phyloP scores from a whole-genome alignment of 2,113 vertebrate species.

The Pachypanchax playfairii region DNA sequence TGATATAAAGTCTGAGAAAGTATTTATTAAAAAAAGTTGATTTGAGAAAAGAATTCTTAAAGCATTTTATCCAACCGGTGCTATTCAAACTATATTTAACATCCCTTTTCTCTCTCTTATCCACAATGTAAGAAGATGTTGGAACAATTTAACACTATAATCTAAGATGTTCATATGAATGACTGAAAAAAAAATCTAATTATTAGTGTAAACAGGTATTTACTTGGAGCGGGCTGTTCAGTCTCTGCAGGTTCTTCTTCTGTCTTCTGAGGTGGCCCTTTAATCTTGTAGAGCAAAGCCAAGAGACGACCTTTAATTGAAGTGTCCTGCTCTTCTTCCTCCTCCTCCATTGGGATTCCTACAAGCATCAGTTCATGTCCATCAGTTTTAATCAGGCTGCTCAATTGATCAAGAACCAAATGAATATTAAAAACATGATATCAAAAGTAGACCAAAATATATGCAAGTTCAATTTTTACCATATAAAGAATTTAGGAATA shows the following conservation, averaged over 20 bases:
- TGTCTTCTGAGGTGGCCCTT: constrained; percentile 86
- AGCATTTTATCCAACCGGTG: no score
- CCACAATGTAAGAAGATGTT: no score
- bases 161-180: no score
- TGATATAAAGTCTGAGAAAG: no score
- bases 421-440: no score
- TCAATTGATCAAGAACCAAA: not conserved
- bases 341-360: constrained; percentile 94
- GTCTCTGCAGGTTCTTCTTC: constrained; percentile 83
- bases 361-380: constrained; percentile 6
- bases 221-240: constrained; percentile 87
- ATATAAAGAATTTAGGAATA: not conserved
- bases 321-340: constrained; percentile 87
- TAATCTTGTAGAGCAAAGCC: constrained; percentile 90
- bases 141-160: no score
- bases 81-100: no score
- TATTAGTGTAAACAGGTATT: no score
- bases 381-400: not conserved
- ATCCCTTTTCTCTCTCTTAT: no score
- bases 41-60: no score
- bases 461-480: not conserved
- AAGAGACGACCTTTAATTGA: constrained; percentile 90
- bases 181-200: no score
- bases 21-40: no score
- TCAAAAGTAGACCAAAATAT: not conserved